Base-by-base conservation (phyloP, 2,888 invertebrate species). In the Hofmannophila pseudospretella region DNA sequence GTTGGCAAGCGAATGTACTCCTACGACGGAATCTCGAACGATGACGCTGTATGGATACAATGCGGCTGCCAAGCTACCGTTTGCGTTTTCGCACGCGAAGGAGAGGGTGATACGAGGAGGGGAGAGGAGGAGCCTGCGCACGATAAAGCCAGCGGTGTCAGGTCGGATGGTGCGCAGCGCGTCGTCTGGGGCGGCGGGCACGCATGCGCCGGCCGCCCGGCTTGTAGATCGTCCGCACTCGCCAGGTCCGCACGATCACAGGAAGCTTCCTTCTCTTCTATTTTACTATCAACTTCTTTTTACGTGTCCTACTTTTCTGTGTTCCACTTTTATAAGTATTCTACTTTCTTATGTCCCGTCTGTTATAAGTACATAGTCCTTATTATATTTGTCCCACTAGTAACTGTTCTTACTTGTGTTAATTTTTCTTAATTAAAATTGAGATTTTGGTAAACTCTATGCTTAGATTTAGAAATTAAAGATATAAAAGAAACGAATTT, bases 111-210 rank as follows among this genome's bases (percentile, higher is more conserved):
- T 43, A 31, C 45, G 39, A 22, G 39, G 31, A 16, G 49, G 65
- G 26, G 67, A 62, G 60, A 53, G 75, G 44, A 59, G 72, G 46
- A 66, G 69, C 43, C 59, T 74, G 54, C 68, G 75, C 44, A 58
- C 67, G 49, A 47, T 61, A 54, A 67, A 68, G 63, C 65, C 72
- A 45, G 53, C 50, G 51, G 51, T 46, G 41, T 39, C 75, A 76
- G 79, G 80, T 82, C 84, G 87, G 80, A 82, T 86, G 80, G 84
- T 85, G 72, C 84, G 86, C 68, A 84, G 85, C 74, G 85, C 78
- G 63, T 85, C 86, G 42, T 82, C 80, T 67, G 80, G 81, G 59
- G 84, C 84, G 65, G 75, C 76, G 57, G 61, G 60, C 56, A 41
- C 77, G 78, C 82, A 73, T 76, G 72, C 72, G 67, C 71, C 67